Base-by-base conservation (phyloP, 2,888 invertebrate species). In the Macaria liturata region DNA sequence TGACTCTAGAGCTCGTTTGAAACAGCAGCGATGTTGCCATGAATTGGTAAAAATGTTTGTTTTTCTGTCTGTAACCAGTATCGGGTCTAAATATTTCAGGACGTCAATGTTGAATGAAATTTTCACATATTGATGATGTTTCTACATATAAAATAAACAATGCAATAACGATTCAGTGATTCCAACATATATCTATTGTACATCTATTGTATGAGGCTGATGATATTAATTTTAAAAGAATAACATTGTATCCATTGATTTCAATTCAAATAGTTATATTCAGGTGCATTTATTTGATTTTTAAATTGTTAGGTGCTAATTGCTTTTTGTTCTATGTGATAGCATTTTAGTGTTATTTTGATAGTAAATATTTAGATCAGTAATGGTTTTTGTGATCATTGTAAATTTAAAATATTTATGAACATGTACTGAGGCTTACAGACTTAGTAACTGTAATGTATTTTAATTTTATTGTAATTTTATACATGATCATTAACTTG, bases 61-160 rank as follows among this genome's bases (percentile, higher is more conserved):
- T 79, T 81, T 78, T 77, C 70, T 79, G 75, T 75, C 73, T 76
- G 79, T 77, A 20, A 20, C 2, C 20, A 20, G 20, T 20, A 72
- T 74, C 74, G 74, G 73, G 52, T 48, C 68, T 86, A 82, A 85
- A 86, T 85, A 82, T 85, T 86, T 80, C 71, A 83, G 74, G 71
- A 82, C 76, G 70, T 75, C 75, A 79, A 80, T 81, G 75, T 74
- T 66, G 81, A 83, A 86, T 83, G 84, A 84, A 82, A 83, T 85
- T 86, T 87, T 86, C 84, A 84, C 80, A 82, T 86, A 86, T 88
- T 87, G 83, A 86, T 85, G 83, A 85, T 85, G 83, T 83, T 81
- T 81, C 79, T 78, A 78, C 78, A 83, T 81, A 81, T 77, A 80
- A 80, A 78, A 73, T 81, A 81, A 86, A 88, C 82, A 85, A 81